These are phyloP conservation scores for Linurgus olivaceus DNA, from an alignment of 2,797 vertebrate genomes.

Conservation along the genomic window DNA sequence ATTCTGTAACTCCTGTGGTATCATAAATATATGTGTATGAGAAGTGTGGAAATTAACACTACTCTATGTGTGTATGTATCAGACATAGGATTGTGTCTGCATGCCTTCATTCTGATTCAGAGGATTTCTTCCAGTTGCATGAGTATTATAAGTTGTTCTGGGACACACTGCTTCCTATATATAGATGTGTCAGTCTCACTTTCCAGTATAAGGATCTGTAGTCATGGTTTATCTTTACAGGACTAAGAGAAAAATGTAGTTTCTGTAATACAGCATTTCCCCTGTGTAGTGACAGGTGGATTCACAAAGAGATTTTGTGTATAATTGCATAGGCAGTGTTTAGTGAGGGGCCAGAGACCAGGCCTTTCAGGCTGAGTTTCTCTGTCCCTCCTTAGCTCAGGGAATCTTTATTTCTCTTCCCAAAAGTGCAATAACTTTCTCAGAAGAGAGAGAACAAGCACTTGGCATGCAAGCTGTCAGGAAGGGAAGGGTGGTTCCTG, in stretches of 20 bases:
- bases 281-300: neutral
- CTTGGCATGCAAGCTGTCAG: neutral
- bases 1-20: neutral
- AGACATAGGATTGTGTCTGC: neutral
- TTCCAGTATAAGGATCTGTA: neutral
- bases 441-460: neutral
- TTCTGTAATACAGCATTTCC: neutral
- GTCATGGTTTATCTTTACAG: neutral
- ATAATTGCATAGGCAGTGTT: accelerated
- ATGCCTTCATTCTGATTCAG: neutral
- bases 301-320: neutral
- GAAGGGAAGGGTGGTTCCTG: neutral
- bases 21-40: neutral
- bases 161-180: neutral
- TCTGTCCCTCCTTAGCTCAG: neutral
- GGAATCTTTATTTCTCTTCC: neutral
- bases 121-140: neutral
- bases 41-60: neutral
- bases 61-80: no score
- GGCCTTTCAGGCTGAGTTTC: neutral
- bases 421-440: neutral
- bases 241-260: neutral
- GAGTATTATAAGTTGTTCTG: neutral
- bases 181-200: neutral
- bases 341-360: neutral